phyloP scores from a whole-genome alignment of 2,888 invertebrate genomes.

The Metallyticus violacea region DNA sequence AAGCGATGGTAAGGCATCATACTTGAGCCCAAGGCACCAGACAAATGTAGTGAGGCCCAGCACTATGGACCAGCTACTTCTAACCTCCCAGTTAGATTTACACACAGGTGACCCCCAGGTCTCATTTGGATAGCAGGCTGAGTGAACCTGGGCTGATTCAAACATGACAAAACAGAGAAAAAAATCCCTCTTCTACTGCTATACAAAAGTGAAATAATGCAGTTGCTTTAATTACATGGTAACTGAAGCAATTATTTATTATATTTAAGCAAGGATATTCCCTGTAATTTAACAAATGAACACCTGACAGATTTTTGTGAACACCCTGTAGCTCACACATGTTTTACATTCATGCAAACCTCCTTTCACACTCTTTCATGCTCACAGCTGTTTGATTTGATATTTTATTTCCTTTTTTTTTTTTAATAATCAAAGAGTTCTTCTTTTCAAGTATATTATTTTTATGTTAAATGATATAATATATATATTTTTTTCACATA shows the following conservation, averaged over 20 bases:
- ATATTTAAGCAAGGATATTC: neutral
- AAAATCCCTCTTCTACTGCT: too few species aligned
- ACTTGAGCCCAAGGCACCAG: too few species aligned
- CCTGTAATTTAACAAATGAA: slow-evolving; percentile 7
- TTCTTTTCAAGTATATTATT: neutral
- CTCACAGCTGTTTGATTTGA: slow-evolving; percentile 19
- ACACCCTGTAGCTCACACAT: neutral
- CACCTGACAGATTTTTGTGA: slow-evolving; percentile 1
- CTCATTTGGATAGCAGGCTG: too few species aligned
- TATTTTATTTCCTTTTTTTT: slow-evolving; percentile 6
- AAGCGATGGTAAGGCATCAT: too few species aligned
- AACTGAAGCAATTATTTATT: neutral
- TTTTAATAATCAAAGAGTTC: slow-evolving; percentile 18
- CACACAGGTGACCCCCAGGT: too few species aligned
- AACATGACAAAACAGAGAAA: too few species aligned
- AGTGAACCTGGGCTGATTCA: too few species aligned
- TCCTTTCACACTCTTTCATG: neutral
- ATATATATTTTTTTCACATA: slow-evolving; percentile 24
- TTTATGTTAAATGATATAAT: neutral
- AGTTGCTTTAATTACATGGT: neutral
- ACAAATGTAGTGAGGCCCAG: too few species aligned
- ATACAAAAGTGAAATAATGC: neutral
- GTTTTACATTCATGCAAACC: slow-evolving; percentile 5
- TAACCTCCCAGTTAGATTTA: too few species aligned
- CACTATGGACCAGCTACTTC: too few species aligned